Evolutionary conservation across 2,797 vertebrate genomes (phyloP).

Genomic region (Mormyrus proboscirostris): DNA sequence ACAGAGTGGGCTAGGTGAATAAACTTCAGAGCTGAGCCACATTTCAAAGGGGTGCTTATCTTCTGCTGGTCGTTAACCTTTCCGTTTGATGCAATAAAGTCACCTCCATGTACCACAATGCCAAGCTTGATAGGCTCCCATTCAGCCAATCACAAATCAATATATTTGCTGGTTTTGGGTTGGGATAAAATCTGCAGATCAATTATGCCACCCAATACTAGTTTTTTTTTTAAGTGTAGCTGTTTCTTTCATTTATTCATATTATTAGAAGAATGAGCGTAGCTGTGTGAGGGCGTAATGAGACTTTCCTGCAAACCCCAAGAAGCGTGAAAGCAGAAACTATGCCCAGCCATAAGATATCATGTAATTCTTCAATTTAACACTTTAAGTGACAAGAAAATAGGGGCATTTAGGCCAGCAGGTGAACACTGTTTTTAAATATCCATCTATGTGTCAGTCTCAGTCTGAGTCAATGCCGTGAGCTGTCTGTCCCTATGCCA

Average conservation of each 20-base stretch:
- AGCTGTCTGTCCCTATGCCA: background rate
- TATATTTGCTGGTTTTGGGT: background rate
- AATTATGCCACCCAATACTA: background rate
- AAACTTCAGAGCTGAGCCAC: background rate
- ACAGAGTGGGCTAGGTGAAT: background rate
- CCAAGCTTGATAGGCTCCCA: background rate
- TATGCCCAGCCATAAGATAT: background rate
- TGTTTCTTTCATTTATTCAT: background rate
- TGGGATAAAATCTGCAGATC: background rate
- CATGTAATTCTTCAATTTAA: background rate
- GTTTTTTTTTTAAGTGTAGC: background rate
- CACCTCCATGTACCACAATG: background rate
- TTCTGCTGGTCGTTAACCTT: conserved; percentile 8
- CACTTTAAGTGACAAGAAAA: background rate
- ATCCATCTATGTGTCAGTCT: background rate
- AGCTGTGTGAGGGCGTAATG: background rate
- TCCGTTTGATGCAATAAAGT: background rate
- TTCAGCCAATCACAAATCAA: background rate
- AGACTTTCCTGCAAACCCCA: background rate
- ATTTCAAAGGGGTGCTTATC: background rate
- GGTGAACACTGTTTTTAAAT: background rate
- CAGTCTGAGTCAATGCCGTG: background rate
- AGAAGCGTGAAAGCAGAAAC: background rate
- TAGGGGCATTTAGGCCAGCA: background rate
- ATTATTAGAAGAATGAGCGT: background rate